Base-by-base conservation (phyloP, 2,888 invertebrate genomes). In the Troides aeacus region DNA sequence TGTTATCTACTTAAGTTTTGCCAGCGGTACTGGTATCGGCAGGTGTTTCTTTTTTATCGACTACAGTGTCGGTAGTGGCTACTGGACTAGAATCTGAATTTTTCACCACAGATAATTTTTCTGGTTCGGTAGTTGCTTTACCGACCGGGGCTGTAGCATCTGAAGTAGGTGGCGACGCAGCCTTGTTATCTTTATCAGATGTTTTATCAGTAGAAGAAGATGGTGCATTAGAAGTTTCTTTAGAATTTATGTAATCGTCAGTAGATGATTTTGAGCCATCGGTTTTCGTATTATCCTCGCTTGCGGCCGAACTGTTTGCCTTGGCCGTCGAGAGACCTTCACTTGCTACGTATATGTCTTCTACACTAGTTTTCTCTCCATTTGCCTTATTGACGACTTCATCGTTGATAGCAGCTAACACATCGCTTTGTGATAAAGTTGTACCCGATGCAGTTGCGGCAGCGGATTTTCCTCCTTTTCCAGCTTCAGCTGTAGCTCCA, bases 401-500 rank as follows among this genome's bases (percentile, higher is more conserved):
- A 64, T 75, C 72, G 57, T 71, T 65, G 46, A 76, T 70, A 50
- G 73, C 74, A 21, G 75, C 75, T 64, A 78, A 72, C 1, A 75
- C 53, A 57, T 74, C 74, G 50, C 69, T 72, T 59, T 76, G 70
- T 7, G 75, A 70, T n/a, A 72, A 62, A 15, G 78, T 66, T 18
- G 73, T 70, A 0, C 70, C 72, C 36, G 78, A 72, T 30, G 76
- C 67, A 1, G 73, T 63, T 10, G 75, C 70, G 17, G 74, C 69
- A 24, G 75, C 62, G 1, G 70, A 60, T 58, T 71, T 53, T 5
- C 71, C 74, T 3, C 30, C 56, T 46, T 66, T 66, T 15, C 70
- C 67, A 21, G 68, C 12, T 0, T 59, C 23, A 21, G 74, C 73
- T 57, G 69, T 46, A 36, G 72, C 70, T 46, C 58, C 62, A 36